Conservation (phyloP, 2,888 invertebrate genomes). For the Papilio demoleus region DNA sequence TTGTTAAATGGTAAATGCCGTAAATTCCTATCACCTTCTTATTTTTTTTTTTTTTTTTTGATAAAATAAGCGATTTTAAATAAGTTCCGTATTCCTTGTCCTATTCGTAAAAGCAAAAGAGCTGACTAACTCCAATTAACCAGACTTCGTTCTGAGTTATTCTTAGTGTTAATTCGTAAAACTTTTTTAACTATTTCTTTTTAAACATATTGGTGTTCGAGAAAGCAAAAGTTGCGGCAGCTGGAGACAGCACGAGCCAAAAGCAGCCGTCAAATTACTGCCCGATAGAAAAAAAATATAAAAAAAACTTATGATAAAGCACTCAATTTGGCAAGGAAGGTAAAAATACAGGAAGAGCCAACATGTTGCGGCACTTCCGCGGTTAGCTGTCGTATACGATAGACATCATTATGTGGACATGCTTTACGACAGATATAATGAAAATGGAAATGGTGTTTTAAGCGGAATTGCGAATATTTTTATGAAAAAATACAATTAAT, state of each 20-base stretch:
- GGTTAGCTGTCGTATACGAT: conserved; percentile 54
- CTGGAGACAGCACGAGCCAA: conserved; percentile 76
- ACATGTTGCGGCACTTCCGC: conserved; percentile 78
- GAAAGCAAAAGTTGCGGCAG: conserved; percentile 67
- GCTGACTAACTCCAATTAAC: too few relatives aligned
- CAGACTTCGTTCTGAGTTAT: too few relatives aligned
- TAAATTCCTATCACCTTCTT: too few relatives aligned
- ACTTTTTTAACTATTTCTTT: neutral
- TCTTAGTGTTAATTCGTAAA: neutral
- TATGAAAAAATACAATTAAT: too few relatives aligned
- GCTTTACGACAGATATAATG: neutral
- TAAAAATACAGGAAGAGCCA: conserved; percentile 78
- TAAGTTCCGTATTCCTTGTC: too few relatives aligned
- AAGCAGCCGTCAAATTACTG: conserved; percentile 54
- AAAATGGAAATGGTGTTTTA: too few relatives aligned
- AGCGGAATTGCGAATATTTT: too few relatives aligned
- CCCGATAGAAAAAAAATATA: conserved; percentile 62
- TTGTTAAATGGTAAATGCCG: too few relatives aligned
- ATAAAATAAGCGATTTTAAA: too few relatives aligned
- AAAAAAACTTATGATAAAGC: conserved; percentile 66
- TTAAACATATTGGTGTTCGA: conserved; percentile 37
- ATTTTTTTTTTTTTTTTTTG: too few relatives aligned
- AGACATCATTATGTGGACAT: conserved; percentile 55
- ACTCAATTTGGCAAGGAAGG: conserved; percentile 73
- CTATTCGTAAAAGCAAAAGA: too few relatives aligned